Base-by-base conservation (phyloP, 2,113 vertebrate species). In the Cepphus grylle region DNA sequence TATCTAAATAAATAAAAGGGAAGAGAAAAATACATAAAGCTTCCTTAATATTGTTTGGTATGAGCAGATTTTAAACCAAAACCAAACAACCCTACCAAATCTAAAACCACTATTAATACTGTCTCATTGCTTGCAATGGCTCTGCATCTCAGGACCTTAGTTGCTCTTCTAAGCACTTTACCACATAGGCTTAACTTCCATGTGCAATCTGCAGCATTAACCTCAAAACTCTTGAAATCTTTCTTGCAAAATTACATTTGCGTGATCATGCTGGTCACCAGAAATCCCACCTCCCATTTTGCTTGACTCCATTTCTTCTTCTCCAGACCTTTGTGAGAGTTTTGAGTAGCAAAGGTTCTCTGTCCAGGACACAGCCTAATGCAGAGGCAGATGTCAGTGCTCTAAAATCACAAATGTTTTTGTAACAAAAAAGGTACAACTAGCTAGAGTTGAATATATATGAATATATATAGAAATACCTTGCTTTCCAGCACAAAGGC, bases 341-440 rank as follows among this genome's bases (percentile, higher is more conserved):
- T 96, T 97, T 97, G 83, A 91, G 85, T 94, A 94, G 80, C 61
- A 63, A 93, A 88, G 36, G 5, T 40, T 88, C 94, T 96, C 66
- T 92, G 53, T 94, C 90, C 91, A 88, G 78, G 30, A 36, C 84
- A 40, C 8, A 62, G 71, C 76, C 58, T 96, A 93, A 96, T 91
- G 58, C 55, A 80, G 52, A 86, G 65, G 74, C 58, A 65, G 40
- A n/a, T 47, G 40, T 45, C 42, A 18, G 3, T 58, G 53, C 43
- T 86, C 20, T 71, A 86, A 83, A 95, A 88, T 73, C 38, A 71
- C 38, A 56, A 8, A 70, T 30, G n/a, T 14, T 91, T 95, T 91
- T 81, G 45, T 93, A 65, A 72, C 14, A 59, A 23, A 86, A 32
- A 61, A 29, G 5, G 15, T 80, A 12, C 36, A 63, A 12, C 43